Evolutionary conservation across 2,888 invertebrate genomes (phyloP).

Genomic region (Perizoma affinitatum): DNA sequence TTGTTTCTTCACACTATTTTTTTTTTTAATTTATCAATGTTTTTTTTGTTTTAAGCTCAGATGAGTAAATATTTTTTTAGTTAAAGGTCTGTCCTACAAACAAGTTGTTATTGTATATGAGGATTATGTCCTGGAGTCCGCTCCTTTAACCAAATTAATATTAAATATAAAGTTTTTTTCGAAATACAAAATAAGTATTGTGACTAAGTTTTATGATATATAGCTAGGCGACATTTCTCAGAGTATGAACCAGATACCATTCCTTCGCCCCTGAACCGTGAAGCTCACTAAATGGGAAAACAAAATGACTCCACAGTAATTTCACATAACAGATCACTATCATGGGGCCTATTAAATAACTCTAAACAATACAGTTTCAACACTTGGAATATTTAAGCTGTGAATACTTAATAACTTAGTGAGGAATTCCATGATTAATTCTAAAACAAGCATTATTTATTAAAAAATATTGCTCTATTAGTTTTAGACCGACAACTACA

Average conservation of each 20-base stretch:
- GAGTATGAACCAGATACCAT: slow-evolving; percentile 11
- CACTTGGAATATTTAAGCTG: slow-evolving; percentile 15
- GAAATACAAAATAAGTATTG: too few species aligned
- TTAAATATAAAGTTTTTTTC: too few species aligned
- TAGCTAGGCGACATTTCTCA: slow-evolving; percentile 5
- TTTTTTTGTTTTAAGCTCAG: too few species aligned
- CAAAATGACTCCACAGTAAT: slow-evolving; percentile 36
- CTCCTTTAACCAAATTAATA: too few species aligned
- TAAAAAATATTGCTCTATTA: too few species aligned
- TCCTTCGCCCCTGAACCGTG: slow-evolving; percentile 24
- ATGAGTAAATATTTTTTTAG: too few species aligned
- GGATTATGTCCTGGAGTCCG: too few species aligned
- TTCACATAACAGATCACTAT: slow-evolving; percentile 31
- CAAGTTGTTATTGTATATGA: too few species aligned
- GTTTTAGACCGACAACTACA: too few species aligned
- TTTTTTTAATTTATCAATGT: too few species aligned
- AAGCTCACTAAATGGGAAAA: slow-evolving; percentile 31
- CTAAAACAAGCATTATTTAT: background rate
- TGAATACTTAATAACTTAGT: slow-evolving; percentile 14
- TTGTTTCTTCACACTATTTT: too few species aligned
- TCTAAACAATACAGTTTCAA: slow-evolving; percentile 18
- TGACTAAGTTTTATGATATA: background rate
- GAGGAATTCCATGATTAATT: slow-evolving; percentile 4
- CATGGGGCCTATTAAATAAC: slow-evolving; percentile 18
- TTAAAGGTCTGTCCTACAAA: too few species aligned